Base-by-base conservation (phyloP, 2,113 vertebrate species). In the Gasterosteus aculeatus region DNA sequence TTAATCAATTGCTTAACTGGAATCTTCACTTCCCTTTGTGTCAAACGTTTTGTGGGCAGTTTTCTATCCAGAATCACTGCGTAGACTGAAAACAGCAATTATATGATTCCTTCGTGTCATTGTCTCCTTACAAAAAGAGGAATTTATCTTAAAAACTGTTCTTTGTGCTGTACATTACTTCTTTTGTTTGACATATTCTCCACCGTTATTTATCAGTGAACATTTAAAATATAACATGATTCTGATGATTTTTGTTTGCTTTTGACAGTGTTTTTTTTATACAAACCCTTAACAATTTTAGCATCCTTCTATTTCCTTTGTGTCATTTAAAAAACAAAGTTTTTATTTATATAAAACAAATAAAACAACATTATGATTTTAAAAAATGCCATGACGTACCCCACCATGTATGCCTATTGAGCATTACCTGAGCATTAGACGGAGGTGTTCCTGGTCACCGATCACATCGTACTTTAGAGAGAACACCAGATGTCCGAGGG, bases 401-500 rank as follows among this genome's bases (percentile, higher is more conserved):
- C 8, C 42, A 29, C 4, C n/a, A 0, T 67, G 60, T 35, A 26
- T 64, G 53, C 54, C 69, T 69, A 76, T 63, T 72, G 67, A 78
- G 39, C 3, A 33, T 76, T 83, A 99, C 98, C 97, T 96, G 86
- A 99, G 95, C 91, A 98, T 94, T 33, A 99, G 93, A 29, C 97
- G 95, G 46, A 99, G 95, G 62, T 99, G 97, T 82, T 99, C 98
- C 91, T 99, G 97, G 87, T 98, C 97, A 10, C 95, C 96, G 0
- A 98, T 97, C 76, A 96, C 95, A 0, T 99, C 97, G 0, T 99
- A 98, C 91, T 98, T 98, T 90, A 99, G 90, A 0, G 98, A 99
- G 93, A 99, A 99, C 67, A 99, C 95, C 18, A 99, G 95, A 87
- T 99, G 97, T 72, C 98, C 97, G 9, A 99, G 93, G 0, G 93